Percentiles rank a stretch among this genome's conserved stretches.
phyloP scores from a whole-genome alignment of 2,888 invertebrate genomes.

The Andricus curvator region DNA sequence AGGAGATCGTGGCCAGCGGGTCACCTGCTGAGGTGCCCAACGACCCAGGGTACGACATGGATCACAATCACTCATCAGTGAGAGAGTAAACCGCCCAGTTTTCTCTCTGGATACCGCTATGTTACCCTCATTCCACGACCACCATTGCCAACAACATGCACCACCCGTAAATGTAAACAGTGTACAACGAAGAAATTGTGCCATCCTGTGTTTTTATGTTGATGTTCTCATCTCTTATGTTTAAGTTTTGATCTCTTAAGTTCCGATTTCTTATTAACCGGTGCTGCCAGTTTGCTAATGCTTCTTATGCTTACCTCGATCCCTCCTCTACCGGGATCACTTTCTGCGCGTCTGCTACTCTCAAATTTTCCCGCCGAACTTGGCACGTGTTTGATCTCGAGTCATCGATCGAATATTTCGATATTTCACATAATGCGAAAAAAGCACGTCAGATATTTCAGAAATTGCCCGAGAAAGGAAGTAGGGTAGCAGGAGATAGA shows the following conservation, averaged over 20 bases:
- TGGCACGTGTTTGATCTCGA: background rate
- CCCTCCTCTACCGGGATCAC: background rate
- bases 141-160: slow-evolving; percentile 57
- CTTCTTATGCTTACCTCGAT: slow-evolving; percentile 4
- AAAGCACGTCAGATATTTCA: background rate
- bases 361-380: background rate
- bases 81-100: slow-evolving; percentile 8
- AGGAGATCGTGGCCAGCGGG: slow-evolving; percentile 87
- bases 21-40: slow-evolving; percentile 95
- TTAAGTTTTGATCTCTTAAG: slow-evolving; percentile 3
- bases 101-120: slow-evolving; percentile 40
- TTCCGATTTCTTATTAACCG: slow-evolving; percentile 4
- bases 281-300: background rate
- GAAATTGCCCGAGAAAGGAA: background rate
- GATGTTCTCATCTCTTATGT: background rate
- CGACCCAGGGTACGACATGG: slow-evolving; percentile 91
- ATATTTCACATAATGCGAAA: background rate
- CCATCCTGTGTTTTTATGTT: slow-evolving; percentile 13
- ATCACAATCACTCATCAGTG: background rate
- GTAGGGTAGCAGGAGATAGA: slow-evolving; percentile 36
- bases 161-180: slow-evolving; percentile 51
- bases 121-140: slow-evolving; percentile 54
- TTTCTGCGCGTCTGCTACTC: background rate
- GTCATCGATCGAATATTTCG: background rate
- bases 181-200: slow-evolving; percentile 34